A percentile compares a stretch with the other conserved stretches of the same genome.
Evolutionary conservation across 2,113 vertebrate genomes (phyloP).

Genomic region (Psophia crepitans): DNA sequence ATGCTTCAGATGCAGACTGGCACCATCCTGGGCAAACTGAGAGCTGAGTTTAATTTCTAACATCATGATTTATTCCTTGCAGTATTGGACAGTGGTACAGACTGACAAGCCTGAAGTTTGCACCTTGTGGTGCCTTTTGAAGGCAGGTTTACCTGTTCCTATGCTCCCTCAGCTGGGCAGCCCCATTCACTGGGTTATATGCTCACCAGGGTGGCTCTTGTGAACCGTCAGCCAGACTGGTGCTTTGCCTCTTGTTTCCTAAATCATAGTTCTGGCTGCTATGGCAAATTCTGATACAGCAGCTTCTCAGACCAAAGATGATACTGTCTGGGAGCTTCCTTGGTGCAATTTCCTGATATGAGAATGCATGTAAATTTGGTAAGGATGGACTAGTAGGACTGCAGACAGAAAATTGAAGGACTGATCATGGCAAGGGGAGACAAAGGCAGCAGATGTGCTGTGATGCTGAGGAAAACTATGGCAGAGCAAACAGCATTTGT

Average conservation of each 20-base stretch:
- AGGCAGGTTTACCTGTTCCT: not conserved
- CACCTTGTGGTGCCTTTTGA: not conserved
- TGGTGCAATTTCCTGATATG: not conserved
- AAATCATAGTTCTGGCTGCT: not conserved
- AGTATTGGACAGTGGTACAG: not conserved
- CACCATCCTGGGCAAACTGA: not conserved
- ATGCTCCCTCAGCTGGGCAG: not conserved
- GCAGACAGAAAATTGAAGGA: not conserved
- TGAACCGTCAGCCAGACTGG: not conserved
- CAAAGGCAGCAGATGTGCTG: not conserved
- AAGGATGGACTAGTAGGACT: not conserved
- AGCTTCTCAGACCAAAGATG: not conserved
- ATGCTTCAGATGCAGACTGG: not conserved
- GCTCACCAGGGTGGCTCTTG: not conserved
- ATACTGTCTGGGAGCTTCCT: not conserved
- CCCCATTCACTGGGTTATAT: fast-evolving
- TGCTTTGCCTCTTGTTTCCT: not conserved
- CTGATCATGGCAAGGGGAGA: not conserved
- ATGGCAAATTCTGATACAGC: not conserved
- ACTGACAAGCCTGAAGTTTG: not conserved
- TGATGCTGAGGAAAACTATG: not conserved
- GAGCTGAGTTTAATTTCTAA: not conserved
- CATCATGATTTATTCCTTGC: not conserved
- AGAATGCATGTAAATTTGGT: not conserved
- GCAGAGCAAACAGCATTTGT: not conserved